Evolutionary conservation across 2,113 vertebrate species (phyloP).

Genomic region (Actenoides hombroni): DNA sequence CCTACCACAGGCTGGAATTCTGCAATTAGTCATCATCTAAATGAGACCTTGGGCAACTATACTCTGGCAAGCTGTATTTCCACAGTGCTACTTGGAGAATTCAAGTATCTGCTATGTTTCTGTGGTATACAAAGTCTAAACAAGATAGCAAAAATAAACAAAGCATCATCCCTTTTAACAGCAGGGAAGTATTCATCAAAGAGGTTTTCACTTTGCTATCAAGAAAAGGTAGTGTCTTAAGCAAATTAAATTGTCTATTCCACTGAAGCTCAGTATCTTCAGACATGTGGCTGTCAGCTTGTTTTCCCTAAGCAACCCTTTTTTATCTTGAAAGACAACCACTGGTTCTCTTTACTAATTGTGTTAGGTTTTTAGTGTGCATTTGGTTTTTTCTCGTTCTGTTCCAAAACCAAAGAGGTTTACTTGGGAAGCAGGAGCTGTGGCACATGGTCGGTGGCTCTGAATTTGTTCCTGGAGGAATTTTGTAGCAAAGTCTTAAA

Average conservation of each 20-base stretch:
- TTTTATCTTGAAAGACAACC: background rate
- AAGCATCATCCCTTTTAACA: background rate
- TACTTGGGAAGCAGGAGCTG: background rate
- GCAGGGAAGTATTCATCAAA: background rate
- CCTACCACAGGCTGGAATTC: background rate
- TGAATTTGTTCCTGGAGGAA: background rate
- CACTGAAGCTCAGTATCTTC: background rate
- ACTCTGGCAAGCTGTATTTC: background rate
- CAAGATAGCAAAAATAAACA: background rate
- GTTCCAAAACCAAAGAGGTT: background rate
- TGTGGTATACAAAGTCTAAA: background rate
- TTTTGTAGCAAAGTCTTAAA: background rate
- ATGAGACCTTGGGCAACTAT: background rate
- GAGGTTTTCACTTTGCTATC: background rate
- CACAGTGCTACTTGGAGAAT: background rate
- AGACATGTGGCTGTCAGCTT: background rate
- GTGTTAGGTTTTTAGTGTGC: background rate
- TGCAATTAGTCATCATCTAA: slow-evolving; percentile 20
- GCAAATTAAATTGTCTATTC: background rate
- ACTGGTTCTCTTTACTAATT: background rate
- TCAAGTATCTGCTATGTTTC: background rate
- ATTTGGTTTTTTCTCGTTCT: background rate
- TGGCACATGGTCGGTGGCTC: background rate
- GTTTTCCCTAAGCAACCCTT: background rate
- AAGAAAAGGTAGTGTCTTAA: background rate